These are phyloP conservation scores for Natator depressus DNA, from an alignment of 2,113 vertebrate species.

Conservation along the genomic window DNA sequence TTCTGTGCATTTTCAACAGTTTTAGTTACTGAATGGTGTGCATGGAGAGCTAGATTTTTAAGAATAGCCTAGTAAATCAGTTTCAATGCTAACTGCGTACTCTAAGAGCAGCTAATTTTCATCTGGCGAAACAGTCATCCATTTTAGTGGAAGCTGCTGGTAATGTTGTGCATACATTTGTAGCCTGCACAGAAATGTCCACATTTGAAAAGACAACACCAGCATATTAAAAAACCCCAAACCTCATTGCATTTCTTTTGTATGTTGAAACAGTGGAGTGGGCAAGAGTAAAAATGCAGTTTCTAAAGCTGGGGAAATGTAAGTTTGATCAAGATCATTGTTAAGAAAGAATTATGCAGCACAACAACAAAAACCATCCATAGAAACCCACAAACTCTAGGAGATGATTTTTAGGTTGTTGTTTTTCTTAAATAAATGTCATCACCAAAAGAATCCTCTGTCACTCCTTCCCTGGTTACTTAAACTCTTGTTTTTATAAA, in stretches of 20 bases:
- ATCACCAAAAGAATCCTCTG: slow-evolving; percentile 23
- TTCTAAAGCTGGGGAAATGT: slow-evolving; percentile 15
- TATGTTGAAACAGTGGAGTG: neutral
- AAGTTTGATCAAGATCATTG: neutral
- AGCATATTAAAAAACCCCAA: neutral
- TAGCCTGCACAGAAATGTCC: slow-evolving; percentile 11
- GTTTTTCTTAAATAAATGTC: neutral
- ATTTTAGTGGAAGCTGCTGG: slow-evolving; percentile 29
- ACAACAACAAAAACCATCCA: neutral
- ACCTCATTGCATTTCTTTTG: neutral
- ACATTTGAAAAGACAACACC: neutral
- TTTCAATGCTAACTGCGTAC: neutral
- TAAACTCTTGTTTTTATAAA: slow-evolving; percentile 75
- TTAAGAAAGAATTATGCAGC: neutral
- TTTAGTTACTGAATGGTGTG: slow-evolving; percentile 32
- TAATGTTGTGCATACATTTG: slow-evolving; percentile 18
- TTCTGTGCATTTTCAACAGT: slow-evolving; percentile 11
- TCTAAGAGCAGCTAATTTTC: neutral
- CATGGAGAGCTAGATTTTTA: neutral
- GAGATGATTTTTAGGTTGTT: slow-evolving; percentile 14
- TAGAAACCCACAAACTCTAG: slow-evolving; percentile 45
- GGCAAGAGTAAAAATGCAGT: neutral
- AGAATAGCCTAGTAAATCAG: neutral
- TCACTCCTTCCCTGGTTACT: slow-evolving; percentile 62
- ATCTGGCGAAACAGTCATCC: slow-evolving; percentile 18